Evolutionary conservation across 2,797 vertebrate species (phyloP).

Genomic region (Poecilia gillii): DNA sequence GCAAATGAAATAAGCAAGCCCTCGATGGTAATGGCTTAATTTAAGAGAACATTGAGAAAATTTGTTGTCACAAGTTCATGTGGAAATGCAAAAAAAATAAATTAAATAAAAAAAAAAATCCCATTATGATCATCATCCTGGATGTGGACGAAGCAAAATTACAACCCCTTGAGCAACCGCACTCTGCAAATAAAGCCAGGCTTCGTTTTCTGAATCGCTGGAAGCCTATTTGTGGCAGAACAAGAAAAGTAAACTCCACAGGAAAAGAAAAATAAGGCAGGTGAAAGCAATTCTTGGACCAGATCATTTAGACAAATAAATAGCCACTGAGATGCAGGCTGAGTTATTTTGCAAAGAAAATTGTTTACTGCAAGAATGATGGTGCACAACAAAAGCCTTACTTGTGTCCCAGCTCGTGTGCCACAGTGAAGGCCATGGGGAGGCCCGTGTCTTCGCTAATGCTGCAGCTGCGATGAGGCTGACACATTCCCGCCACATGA

Average conservation of each 20-base stretch:
- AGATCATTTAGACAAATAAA: background rate
- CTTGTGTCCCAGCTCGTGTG: slow-evolving; percentile 98
- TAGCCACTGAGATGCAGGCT: background rate
- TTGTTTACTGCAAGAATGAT: background rate
- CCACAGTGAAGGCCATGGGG: slow-evolving; percentile 93
- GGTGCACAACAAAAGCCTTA: slow-evolving; percentile 66
- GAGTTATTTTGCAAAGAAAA: background rate
- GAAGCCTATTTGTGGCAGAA: background rate
- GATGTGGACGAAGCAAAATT: background rate
- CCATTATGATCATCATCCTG: background rate
- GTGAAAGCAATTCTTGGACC: background rate
- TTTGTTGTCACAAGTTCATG: background rate
- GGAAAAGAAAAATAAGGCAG: background rate
- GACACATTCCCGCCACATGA: slow-evolving; percentile 95
- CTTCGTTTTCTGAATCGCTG: background rate
- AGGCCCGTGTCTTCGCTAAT: slow-evolving; percentile 96
- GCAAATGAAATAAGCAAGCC: background rate
- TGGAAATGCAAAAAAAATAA: background rate
- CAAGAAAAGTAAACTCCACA: background rate
- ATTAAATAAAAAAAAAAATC: background rate
- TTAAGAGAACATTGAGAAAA: background rate
- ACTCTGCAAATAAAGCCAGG: background rate
- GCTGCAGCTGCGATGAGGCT: slow-evolving; percentile 93
- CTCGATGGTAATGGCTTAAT: background rate
- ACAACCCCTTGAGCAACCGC: background rate